Conservation (phyloP, 2,888 invertebrate genomes). For the Agriopis marginaria region DNA sequence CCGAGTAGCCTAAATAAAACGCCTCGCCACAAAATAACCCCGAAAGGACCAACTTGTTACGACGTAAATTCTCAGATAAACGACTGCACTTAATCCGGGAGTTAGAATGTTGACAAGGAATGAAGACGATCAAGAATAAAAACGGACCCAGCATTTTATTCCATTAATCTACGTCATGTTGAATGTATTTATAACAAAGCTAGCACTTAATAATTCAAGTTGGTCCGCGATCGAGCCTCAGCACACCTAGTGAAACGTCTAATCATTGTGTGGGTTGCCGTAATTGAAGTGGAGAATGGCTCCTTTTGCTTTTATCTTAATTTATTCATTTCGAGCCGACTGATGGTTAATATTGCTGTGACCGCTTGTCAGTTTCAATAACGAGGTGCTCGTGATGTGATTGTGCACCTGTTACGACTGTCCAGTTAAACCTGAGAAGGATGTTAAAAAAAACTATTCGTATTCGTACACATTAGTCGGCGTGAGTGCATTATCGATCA, state of each 20-base stretch:
- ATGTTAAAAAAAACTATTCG: constrained; percentile 41
- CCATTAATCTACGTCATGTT: constrained; percentile 81
- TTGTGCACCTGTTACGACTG: constrained; percentile 65
- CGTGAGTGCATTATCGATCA: constrained; percentile 48
- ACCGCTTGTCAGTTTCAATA: constrained; percentile 81
- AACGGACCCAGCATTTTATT: constrained; percentile 71
- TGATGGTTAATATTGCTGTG: constrained; percentile 82
- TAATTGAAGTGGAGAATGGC: constrained; percentile 80
- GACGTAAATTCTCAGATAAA: constrained; percentile 79
- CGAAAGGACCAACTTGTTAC: constrained; percentile 71
- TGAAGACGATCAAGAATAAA: constrained; percentile 78
- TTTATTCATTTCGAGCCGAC: constrained; percentile 78
- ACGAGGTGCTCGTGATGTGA: constrained; percentile 68
- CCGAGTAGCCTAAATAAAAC: constrained; percentile 70
- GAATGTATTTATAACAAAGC: constrained; percentile 83
- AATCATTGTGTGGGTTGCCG: constrained; percentile 83
- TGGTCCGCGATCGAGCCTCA: constrained; percentile 68
- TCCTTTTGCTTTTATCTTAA: constrained; percentile 81
- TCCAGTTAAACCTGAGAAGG: constrained; percentile 24
- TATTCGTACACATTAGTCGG: constrained; percentile 37
- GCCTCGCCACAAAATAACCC: constrained; percentile 68
- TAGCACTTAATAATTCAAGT: constrained; percentile 81
- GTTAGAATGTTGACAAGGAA: constrained; percentile 82
- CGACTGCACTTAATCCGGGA: constrained; percentile 81
- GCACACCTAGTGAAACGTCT: constrained; percentile 78